These are phyloP conservation scores for Sinella curviseta DNA, from an alignment of 1,140 invertebrate species.

Conservation along the genomic window DNA sequence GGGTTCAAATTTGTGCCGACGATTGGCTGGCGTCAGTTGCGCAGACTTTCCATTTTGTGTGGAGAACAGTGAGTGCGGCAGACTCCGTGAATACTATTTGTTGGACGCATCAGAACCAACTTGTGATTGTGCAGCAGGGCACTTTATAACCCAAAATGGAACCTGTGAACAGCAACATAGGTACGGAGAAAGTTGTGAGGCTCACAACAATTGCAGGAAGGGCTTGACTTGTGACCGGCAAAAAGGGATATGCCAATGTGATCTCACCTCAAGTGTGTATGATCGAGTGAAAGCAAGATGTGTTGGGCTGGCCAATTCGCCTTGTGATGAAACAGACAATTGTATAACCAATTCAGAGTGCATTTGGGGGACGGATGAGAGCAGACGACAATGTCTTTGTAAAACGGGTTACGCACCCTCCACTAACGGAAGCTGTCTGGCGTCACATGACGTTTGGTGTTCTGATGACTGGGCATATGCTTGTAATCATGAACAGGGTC, in stretches of 20 bases:
- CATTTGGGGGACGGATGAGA: neutral
- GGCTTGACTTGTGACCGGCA: neutral
- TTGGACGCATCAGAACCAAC: neutral
- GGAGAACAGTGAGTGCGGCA: neutral
- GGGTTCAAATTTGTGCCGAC: neutral
- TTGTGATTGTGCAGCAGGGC: neutral
- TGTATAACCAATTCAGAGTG: neutral
- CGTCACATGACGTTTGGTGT: neutral
- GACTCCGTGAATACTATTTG: neutral
- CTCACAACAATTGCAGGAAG: neutral
- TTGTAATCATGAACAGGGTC: neutral
- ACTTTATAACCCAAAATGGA: neutral
- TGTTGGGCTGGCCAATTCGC: neutral
- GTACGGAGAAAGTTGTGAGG: neutral
- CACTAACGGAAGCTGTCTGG: slow-evolving; percentile 6
- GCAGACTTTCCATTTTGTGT: neutral
- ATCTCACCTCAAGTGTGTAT: neutral
- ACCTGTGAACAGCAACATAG: neutral
- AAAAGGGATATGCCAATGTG: neutral
- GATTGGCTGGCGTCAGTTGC: neutral
- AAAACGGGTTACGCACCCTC: neutral
- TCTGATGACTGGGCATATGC: neutral
- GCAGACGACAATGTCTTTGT: neutral
- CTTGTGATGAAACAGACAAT: neutral
- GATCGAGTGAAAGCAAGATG: neutral